Conservation (phyloP, 2,113 vertebrate genomes). For the Copsychus sechellarum region DNA sequence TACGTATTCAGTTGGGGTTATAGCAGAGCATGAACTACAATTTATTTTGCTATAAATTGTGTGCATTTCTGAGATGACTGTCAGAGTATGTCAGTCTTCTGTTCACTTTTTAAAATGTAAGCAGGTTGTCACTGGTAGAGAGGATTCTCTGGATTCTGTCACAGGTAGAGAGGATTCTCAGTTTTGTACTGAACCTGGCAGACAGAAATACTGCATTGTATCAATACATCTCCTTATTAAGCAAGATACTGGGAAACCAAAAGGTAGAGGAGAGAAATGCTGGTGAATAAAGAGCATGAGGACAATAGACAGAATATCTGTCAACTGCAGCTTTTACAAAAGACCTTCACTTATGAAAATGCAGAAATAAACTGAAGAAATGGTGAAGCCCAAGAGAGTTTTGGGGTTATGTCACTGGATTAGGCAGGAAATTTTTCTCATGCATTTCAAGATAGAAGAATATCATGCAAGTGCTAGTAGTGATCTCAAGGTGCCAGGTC, state of each 20-base stretch:
- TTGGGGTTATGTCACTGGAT: not conserved
- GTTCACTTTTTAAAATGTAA: not conserved
- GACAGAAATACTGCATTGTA: not conserved
- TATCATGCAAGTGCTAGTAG: not conserved
- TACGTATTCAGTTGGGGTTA: not conserved
- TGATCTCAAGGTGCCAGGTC: not conserved
- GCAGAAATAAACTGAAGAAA: not conserved
- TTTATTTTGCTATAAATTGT: not conserved
- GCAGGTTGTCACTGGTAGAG: not conserved
- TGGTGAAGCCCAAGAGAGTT: not conserved
- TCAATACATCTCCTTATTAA: not conserved
- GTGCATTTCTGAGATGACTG: not conserved
- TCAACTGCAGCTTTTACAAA: not conserved
- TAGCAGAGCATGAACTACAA: not conserved
- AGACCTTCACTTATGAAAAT: not conserved
- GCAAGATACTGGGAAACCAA: not conserved
- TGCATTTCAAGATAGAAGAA: not conserved
- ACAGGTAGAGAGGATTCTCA: not conserved
- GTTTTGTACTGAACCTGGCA: not conserved
- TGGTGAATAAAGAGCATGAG: not conserved
- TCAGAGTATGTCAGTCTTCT: not conserved
- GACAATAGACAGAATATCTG: not conserved
- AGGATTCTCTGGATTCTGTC: not conserved
- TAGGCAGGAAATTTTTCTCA: not conserved
- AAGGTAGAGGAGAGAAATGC: not conserved